Conservation (phyloP, 2,113 vertebrate species). For the Chaetops frenatus region DNA sequence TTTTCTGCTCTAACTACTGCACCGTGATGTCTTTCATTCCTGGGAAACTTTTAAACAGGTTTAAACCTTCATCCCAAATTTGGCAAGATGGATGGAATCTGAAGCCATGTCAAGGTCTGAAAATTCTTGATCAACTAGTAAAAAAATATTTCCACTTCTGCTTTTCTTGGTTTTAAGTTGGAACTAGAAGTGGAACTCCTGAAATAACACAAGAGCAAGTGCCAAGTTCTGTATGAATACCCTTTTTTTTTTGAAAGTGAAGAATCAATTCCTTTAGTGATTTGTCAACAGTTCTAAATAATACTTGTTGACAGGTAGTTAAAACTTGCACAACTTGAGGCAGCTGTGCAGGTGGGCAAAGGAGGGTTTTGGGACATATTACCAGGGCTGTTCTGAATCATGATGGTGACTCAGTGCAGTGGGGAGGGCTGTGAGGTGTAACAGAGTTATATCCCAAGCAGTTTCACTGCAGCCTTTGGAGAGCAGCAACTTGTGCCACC, state of each 20-base stretch:
- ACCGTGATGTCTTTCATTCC: neutral
- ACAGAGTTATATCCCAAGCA: rapidly evolving
- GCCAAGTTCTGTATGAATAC: neutral
- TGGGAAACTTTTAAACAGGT: neutral
- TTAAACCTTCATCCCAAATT: neutral
- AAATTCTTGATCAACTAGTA: conserved; percentile 11
- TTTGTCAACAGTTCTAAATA: conserved; percentile 50
- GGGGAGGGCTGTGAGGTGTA: neutral
- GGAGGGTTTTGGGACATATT: neutral
- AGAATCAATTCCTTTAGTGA: neutral
- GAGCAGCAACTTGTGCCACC: neutral
- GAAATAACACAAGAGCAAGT: neutral
- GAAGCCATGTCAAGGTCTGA: conserved; percentile 5
- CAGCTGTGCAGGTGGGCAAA: neutral
- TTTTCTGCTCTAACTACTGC: neutral
- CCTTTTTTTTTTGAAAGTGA: neutral
- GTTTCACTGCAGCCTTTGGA: neutral
- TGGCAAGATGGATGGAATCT: neutral
- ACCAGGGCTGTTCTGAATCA: neutral
- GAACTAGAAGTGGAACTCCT: conserved; percentile 29
- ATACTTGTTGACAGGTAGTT: conserved; percentile 2
- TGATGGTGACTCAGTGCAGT: neutral
- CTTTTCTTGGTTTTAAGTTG: conserved; percentile 26
- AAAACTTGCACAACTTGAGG: neutral
- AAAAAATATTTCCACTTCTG: conserved; percentile 39